Percentiles rank a stretch among this genome's conserved stretches.
These are phyloP conservation scores for Sarcoramphus papa DNA, from an alignment of 2,797 vertebrate genomes.

Conservation along the genomic window DNA sequence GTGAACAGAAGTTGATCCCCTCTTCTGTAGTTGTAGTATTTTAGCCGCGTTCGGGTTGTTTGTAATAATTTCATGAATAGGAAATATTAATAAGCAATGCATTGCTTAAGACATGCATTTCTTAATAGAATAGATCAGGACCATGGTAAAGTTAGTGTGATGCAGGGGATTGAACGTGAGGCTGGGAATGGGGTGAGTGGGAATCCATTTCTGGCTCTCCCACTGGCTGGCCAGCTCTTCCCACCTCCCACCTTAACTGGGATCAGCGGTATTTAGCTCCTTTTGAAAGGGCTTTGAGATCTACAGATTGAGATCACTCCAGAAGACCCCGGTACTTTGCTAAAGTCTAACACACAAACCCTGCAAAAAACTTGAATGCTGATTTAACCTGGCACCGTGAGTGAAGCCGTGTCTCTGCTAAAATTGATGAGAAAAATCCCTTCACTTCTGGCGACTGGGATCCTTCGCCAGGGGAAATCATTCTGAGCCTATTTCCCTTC, in stretches of 20 bases:
- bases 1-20: not conserved
- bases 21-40: not conserved
- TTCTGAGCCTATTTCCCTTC: slow-evolving; percentile 8
- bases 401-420: not conserved
- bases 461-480: slow-evolving; percentile 25
- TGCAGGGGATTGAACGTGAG: not conserved
- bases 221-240: not conserved
- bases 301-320: not conserved
- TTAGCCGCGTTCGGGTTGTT: not conserved
- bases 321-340: not conserved
- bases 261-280: not conserved
- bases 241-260: not conserved
- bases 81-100: not conserved
- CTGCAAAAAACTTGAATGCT: not conserved
- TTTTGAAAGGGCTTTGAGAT: not conserved
- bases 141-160: not conserved
- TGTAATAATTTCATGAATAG: not conserved
- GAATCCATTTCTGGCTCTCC: not conserved
- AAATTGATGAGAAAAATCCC: slow-evolving; percentile 49
- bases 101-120: not conserved
- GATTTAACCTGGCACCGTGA: slow-evolving; percentile 39
- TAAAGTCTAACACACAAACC: not conserved
- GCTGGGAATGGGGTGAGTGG: not conserved
- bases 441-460: not conserved
- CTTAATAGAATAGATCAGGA: not conserved